phyloP scores from a whole-genome alignment of 2,113 vertebrate genomes.

The Eptesicus fuscus region DNA sequence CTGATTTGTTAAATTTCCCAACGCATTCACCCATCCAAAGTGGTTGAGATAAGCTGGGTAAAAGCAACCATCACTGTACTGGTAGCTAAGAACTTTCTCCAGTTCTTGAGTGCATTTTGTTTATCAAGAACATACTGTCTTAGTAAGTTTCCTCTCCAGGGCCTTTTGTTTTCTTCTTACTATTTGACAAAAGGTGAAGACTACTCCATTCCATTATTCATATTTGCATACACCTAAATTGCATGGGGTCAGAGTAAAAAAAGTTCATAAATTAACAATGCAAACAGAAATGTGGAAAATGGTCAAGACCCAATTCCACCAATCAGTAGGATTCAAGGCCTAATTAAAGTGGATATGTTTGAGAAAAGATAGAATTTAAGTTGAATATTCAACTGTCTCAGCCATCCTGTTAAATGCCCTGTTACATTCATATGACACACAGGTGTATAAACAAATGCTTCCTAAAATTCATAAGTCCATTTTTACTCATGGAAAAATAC shows the following conservation, averaged over 20 bases:
- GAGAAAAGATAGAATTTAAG: background rate
- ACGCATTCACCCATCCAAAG: background rate
- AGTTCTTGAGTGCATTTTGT: background rate
- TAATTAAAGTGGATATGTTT: slow-evolving; percentile 25
- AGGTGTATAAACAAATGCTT: background rate
- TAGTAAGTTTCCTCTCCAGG: background rate
- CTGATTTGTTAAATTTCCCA: background rate
- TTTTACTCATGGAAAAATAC: background rate
- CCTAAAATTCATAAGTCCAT: background rate
- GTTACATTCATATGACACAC: background rate
- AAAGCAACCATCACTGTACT: background rate
- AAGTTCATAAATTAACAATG: background rate
- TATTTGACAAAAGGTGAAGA: background rate
- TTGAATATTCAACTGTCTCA: background rate
- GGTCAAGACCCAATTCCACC: background rate
- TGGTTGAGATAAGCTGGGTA: background rate
- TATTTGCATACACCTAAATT: background rate
- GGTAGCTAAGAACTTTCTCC: background rate
- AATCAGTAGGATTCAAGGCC: background rate
- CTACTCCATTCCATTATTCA: background rate
- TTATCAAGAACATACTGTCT: background rate
- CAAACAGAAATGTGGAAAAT: background rate
- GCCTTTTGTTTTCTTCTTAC: background rate
- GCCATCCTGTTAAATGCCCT: background rate
- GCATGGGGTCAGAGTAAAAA: background rate